Evolutionary conservation across 2,888 invertebrate species (phyloP), one percentile per base, ranked within the genome.

Genomic region (Polylopha cassiicola): DNA sequence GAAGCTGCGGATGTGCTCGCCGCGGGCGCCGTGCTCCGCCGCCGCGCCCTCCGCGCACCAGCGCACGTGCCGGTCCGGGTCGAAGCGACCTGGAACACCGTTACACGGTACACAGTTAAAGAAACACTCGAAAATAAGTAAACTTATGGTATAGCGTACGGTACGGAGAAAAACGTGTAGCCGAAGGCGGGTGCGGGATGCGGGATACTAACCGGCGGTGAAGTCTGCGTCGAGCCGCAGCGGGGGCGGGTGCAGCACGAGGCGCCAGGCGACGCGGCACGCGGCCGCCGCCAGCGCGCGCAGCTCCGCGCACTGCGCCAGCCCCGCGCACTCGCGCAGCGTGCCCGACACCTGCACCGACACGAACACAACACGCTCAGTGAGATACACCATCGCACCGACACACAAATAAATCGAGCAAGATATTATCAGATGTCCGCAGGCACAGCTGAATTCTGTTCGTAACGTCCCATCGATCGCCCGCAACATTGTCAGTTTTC

Each of bases 311-410:
- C 95, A 97, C 1, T 88, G 81, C 51, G 92, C 92, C 59, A 98
- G 87, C 69, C 95, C 94, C 17, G 96, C 95, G 79, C 97, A 98
- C 84, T 98, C 98, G 64, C 95, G 95, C 9, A 98, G 87, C 0
- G 97, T 97, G 50, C 92, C 92, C 74, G 95, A 91, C 48, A 98
- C 91, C 87, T 95, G 90, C 1, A 43, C 31, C n/a, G n/a, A n/a
- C 8, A 4, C 16, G 21, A n/a, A 1, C 2, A 4, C 13, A 11
- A 29, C 5, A 1, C 14, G 10, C 2, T 23, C 23, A 23, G 2
- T 10, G 17, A 17, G 4, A 4, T 4, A 17, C 17, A 17, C 17
- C 17, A 4, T 4, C 17, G 6, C 4, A 4, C 17, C 4, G 17
- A 17, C 4, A 17, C 4, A 17, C 17, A 6, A 17, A 6, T 4